These are phyloP conservation scores for Megaptera novaeangliae DNA, from an alignment of 2,113 vertebrate genomes.

Conservation along the genomic window DNA sequence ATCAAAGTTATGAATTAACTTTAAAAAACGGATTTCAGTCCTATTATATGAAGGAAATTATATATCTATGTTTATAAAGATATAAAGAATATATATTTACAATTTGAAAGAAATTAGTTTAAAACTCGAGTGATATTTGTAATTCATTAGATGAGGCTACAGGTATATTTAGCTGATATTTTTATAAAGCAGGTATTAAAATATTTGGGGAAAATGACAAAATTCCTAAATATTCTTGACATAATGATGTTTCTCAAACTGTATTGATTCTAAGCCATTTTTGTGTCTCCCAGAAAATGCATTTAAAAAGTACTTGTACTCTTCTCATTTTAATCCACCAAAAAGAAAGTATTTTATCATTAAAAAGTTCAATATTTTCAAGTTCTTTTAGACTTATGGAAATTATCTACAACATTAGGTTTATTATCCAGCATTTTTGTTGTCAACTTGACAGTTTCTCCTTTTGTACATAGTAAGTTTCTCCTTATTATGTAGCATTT, in stretches of 20 bases:
- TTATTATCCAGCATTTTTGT: background rate
- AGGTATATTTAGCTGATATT: background rate
- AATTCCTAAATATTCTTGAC: background rate
- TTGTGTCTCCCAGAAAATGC: background rate
- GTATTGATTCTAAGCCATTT: background rate
- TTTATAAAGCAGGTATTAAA: background rate
- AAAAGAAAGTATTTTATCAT: background rate
- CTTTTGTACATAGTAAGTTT: background rate
- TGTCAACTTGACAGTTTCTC: background rate
- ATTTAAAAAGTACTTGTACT: background rate
- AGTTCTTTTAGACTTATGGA: background rate
- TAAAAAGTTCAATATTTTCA: background rate
- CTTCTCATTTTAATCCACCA: background rate
- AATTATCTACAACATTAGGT: background rate
- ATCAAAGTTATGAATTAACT: background rate
- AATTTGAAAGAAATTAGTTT: constrained; percentile 29
- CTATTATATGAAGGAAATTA: background rate
- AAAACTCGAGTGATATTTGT: background rate
- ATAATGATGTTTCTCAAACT: background rate
- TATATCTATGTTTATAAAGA: background rate
- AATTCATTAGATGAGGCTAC: background rate
- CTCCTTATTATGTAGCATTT: background rate
- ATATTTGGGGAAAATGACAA: background rate
- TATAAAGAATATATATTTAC: background rate
- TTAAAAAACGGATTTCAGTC: constrained; percentile 12